phyloP scores from a whole-genome alignment of 2,113 vertebrate genomes.

The Scophthalmus maximus region DNA sequence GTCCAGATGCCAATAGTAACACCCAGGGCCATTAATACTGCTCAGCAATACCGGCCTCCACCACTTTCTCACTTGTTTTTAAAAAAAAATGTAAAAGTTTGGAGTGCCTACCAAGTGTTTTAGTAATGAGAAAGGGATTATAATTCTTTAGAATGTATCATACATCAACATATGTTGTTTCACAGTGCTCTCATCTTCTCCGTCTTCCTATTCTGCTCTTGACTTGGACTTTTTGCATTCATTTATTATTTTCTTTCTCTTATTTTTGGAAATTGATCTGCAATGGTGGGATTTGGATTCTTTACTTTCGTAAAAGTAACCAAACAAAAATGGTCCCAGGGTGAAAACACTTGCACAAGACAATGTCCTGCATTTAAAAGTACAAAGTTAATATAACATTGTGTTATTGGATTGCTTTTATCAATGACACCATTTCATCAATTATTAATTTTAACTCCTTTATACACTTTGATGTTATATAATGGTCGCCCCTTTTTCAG shows the following conservation, averaged over 20 bases:
- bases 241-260: too few species aligned
- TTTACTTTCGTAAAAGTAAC: not conserved
- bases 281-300: too few species aligned
- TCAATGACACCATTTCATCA: too few species aligned
- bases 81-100: slow-evolving; percentile 9
- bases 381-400: not conserved
- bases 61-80: not conserved
- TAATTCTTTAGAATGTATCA: not conserved
- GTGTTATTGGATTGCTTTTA: not conserved
- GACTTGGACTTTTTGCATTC: too few species aligned
- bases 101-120: not conserved
- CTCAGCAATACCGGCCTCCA: slow-evolving; percentile 2
- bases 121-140: not conserved
- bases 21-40: slow-evolving; percentile 48
- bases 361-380: too few species aligned
- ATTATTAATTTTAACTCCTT: not conserved
- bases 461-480: not conserved
- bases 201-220: not conserved
- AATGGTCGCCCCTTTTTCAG: too few species aligned
- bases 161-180: not conserved
- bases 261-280: too few species aligned
- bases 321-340: too few species aligned
- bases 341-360: too few species aligned
- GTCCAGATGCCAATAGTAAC: slow-evolving; percentile 68
- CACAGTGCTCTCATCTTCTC: not conserved